phyloP scores from a whole-genome alignment of 1,140 invertebrate species.

The Heterodera schachtii region DNA sequence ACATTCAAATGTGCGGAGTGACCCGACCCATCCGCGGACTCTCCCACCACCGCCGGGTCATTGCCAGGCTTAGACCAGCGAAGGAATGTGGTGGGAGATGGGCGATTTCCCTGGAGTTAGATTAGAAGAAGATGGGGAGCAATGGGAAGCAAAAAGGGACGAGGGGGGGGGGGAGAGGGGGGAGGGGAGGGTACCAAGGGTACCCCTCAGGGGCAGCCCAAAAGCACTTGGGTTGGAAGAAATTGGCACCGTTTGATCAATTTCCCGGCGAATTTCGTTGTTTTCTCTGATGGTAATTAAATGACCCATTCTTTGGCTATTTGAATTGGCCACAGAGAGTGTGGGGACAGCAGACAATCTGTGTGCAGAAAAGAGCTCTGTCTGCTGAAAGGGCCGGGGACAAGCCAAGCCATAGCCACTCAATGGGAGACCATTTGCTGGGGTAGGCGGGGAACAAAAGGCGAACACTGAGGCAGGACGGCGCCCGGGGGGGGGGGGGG shows the following conservation, averaged over 20 bases:
- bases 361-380: not conserved
- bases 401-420: slow-evolving; percentile 10
- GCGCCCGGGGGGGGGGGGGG: not conserved
- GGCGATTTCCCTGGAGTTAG: not conserved
- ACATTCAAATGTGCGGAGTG: not conserved
- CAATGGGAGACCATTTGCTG: not conserved
- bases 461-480: not conserved
- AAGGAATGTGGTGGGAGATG: too few species aligned
- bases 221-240: not conserved
- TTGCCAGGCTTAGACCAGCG: not conserved
- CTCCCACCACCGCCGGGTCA: not conserved
- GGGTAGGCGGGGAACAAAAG: not conserved
- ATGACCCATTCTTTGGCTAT: not conserved
- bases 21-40: not conserved
- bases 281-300: not conserved
- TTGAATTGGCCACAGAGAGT: slow-evolving; percentile 1
- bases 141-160: not conserved
- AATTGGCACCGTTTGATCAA: not conserved
- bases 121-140: not conserved
- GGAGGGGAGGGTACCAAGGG: not conserved
- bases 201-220: not conserved
- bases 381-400: not conserved
- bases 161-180: too few species aligned
- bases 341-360: not conserved
- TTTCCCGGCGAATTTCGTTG: too few species aligned